Base-by-base conservation (phyloP, 2,113 vertebrate species). In the Lutjanus erythropterus region DNA sequence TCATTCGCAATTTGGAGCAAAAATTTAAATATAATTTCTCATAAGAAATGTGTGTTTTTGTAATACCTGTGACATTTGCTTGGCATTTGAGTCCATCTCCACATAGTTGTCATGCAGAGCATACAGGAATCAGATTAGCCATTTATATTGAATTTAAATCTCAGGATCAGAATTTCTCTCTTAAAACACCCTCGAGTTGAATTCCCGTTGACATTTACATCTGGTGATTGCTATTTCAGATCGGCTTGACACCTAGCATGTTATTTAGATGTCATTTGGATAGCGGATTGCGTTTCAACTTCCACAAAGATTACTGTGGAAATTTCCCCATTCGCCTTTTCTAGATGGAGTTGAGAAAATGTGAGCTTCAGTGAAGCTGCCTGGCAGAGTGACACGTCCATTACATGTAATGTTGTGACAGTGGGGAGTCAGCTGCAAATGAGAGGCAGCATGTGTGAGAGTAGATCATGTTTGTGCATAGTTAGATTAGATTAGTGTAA, bases 31-130 rank as follows among this genome's bases (percentile, higher is more conserved):
- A n/a, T n/a, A n/a, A 59, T 49, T 70, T 78, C 76, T 71, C 70
- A 59, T 53, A 56, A 69, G 60, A 80, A 77, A 68, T 47, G 49
- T 66, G 29, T 61, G 18, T 85, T 85, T 81, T 70, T 67, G 27
- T 72, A 89, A 86, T 75, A 86, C 71, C 74, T 46, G 77, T 90
- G 90, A 92, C 92, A 92, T 93, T 93, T 93, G 75, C 73, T 59
- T 90, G 92, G 81, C 89, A 92, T 92, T 92, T 92, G 61, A 86
- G 80, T 66, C 78, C 72, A 80, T 78, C 61, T 81, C 77, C 81
- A 75, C 68, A 2, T 41, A 31, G n/a, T 56, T 72, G 64, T 52
- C 70, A 18, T 55, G 61, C 80, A 33, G 78, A 44, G 61, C 41
- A 5, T 58, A 41, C 60, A 66, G 41, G 71, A 74, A 29, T 79